A percentile compares a stretch with the other conserved stretches of the same genome.
Conservation (phyloP, 2,797 vertebrate species). For the Pampus argenteus region DNA sequence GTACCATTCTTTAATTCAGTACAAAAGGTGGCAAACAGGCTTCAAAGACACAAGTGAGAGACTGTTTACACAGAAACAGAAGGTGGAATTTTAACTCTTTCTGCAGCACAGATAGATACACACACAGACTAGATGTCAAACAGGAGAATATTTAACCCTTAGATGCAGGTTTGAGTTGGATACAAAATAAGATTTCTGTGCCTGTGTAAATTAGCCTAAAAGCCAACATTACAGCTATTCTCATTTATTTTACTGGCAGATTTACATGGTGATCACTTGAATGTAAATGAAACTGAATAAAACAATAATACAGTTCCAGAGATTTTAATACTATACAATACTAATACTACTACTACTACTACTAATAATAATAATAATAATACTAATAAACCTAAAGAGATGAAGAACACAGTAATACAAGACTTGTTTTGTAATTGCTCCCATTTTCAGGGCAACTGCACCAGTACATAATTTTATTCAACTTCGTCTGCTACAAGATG, state of each 20-base stretch:
- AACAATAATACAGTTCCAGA: slow-evolving; percentile 65
- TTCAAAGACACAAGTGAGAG: slow-evolving; percentile 35
- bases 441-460: slow-evolving; percentile 37
- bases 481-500: slow-evolving; percentile 36
- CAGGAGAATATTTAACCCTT: slow-evolving; percentile 14
- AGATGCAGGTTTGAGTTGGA: not conserved
- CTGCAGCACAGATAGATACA: slow-evolving; percentile 10
- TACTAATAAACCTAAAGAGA: slow-evolving; percentile 42
- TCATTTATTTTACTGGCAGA: slow-evolving; percentile 43
- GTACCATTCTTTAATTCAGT: slow-evolving; percentile 67
- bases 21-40: slow-evolving; percentile 57
- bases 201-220: slow-evolving; percentile 34
- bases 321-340: slow-evolving; percentile 62
- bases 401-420: slow-evolving; percentile 39
- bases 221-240: slow-evolving; percentile 33
- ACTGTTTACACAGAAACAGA: slow-evolving; percentile 37
- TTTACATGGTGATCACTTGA: slow-evolving; percentile 42
- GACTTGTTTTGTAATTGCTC: slow-evolving; percentile 30
- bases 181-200: slow-evolving; percentile 18
- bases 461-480: slow-evolving; percentile 40
- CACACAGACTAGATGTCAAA: slow-evolving; percentile 7
- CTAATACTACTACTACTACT: slow-evolving; percentile 54
- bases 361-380: slow-evolving; percentile 56
- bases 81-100: slow-evolving; percentile 5
- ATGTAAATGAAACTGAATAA: slow-evolving; percentile 70